Conservation (phyloP, 2,888 invertebrate species). For the Platyscelio sp. region DNA sequence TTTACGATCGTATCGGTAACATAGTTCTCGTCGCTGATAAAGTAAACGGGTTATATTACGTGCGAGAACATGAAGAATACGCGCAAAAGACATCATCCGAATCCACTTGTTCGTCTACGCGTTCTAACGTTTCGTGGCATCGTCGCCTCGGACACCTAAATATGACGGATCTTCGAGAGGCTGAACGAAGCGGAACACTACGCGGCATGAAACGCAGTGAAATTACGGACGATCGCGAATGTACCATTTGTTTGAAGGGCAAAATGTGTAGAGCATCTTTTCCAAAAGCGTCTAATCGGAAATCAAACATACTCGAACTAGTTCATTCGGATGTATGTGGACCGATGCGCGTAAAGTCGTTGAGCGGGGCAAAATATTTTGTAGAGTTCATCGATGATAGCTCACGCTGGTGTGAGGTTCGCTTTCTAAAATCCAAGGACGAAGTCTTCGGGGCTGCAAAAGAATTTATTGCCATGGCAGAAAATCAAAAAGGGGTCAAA, state of each 20-base stretch:
- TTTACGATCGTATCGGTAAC: neutral
- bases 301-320: neutral
- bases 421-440: neutral
- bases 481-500: neutral
- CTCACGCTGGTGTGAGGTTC: constrained; percentile 13
- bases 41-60: neutral
- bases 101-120: neutral
- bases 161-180: neutral
- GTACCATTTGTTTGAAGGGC: neutral
- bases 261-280: neutral
- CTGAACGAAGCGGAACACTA: neutral
- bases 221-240: neutral
- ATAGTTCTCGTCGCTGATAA: neutral
- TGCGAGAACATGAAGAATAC: neutral
- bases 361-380: neutral
- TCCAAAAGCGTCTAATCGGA: neutral
- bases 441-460: neutral
- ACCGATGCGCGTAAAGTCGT: constrained; percentile 6
- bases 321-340: constrained; percentile 22
- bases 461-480: neutral
- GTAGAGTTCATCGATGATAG: constrained; percentile 15
- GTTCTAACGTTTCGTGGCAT: constrained; percentile 7
- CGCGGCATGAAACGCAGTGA: neutral
- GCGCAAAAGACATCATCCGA: neutral
- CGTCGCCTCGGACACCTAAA: constrained; percentile 13